Base-by-base conservation (phyloP, 1,140 invertebrate genomes). In the Bilobella aurantiaca region DNA sequence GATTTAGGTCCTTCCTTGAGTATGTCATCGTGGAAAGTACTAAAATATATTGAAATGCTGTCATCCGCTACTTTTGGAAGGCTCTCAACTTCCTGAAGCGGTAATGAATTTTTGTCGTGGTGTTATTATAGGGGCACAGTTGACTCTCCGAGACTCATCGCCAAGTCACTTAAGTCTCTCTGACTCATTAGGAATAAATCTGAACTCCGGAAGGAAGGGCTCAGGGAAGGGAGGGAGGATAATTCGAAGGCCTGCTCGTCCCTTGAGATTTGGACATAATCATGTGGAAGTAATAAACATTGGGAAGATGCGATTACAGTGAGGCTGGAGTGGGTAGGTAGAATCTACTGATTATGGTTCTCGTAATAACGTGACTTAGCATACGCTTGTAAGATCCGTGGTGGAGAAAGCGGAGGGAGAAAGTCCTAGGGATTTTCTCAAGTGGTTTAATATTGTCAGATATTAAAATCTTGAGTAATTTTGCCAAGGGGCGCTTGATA, bases 391-490 rank as follows among this genome's bases (percentile, higher is more conserved):
- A 42, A 42, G 34, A 42, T 8, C 34, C 8, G 8, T 18, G 34
- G 34, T 18, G 34, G 34, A 42, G 18, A 53, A 23, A 16, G 49
- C 5, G 21, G 5, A 14, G 49, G 49, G 12, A 53, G 23, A 23
- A 53, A 53, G 49, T 23, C 49, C 23, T 23, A 42, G 25, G 12
- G 14, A 53, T 53, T 53, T 53, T 53, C 49, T 53, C 49, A 53
- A 53, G 49, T 53, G 25, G 49, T 53, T 53, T 53, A 53, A 53
- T 53, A 53, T 23, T 53, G 61, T 62, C 42, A 62, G 37, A 46
- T 66, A 66, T 66, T 66, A 66, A 66, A 66, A 62, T 66, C 56
- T 65, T 65, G 64, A 57, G 25, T 34, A 61, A 65, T 65, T 65
- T 66, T 12, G 37, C 59, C 53, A 27, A 47, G 57, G 65, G 34